Evolutionary conservation across 2,888 invertebrate genomes (phyloP).

Genomic region (Temnothorax rugatulus): DNA sequence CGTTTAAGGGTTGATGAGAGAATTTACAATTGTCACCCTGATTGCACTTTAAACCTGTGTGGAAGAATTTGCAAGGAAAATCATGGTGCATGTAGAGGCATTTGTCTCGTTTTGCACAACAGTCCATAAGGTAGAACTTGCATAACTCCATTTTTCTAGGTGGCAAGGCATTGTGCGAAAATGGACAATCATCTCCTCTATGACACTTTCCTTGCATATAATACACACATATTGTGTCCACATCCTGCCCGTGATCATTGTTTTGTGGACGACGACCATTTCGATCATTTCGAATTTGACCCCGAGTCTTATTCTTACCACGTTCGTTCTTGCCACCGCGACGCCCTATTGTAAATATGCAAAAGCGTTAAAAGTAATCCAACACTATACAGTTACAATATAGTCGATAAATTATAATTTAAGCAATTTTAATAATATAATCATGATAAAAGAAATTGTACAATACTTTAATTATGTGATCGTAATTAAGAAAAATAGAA

Average conservation of each 20-base stretch:
- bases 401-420: not conserved
- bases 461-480: not conserved
- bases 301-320: slow-evolving; percentile 86
- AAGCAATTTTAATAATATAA: not conserved
- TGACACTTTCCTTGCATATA: slow-evolving; percentile 96
- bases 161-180: slow-evolving; percentile 93
- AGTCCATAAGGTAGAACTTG: slow-evolving; percentile 98
- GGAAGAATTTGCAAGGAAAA: slow-evolving; percentile 99
- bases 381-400: not conserved
- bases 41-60: slow-evolving; percentile 95
- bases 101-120: slow-evolving; percentile 97
- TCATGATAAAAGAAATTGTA: not conserved
- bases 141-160: slow-evolving; percentile 97
- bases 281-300: slow-evolving; percentile 83
- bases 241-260: slow-evolving; percentile 88
- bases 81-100: slow-evolving; percentile 99
- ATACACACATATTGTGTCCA: slow-evolving; percentile 93
- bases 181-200: slow-evolving; percentile 93
- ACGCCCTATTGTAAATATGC: slow-evolving; percentile 83
- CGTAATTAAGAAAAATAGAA: slow-evolving; percentile 1
- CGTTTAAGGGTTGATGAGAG: slow-evolving; percentile 95
- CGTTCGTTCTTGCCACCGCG: slow-evolving; percentile 87
- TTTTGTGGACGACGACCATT: slow-evolving; percentile 87
- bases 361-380: not conserved
- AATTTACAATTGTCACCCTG: slow-evolving; percentile 96